Conservation (phyloP, 2,113 vertebrate genomes). For the Leiothrix lutea region DNA sequence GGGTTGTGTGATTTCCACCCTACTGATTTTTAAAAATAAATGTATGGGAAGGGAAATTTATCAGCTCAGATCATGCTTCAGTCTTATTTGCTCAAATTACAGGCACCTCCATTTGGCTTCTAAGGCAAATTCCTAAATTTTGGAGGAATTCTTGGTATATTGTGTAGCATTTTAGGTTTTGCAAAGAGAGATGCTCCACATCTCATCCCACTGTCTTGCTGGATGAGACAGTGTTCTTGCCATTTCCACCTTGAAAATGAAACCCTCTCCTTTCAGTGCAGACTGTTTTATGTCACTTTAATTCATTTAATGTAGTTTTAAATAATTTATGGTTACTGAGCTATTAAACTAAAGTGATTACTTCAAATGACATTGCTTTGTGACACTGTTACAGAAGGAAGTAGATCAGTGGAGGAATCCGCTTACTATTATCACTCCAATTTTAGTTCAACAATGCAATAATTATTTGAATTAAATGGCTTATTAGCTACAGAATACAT, state of each 20-base stretch:
- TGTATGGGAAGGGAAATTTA: not conserved
- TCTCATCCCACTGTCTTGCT: not conserved
- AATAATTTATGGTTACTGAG: slow-evolving; percentile 35
- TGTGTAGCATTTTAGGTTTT: not conserved
- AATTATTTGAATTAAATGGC: slow-evolving; percentile 28
- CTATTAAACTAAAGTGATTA: slow-evolving; percentile 33
- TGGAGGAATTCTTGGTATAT: not conserved
- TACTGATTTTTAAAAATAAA: not conserved
- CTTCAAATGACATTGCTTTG: slow-evolving; percentile 8
- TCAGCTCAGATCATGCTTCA: not conserved
- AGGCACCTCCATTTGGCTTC: not conserved
- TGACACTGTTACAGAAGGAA: not conserved
- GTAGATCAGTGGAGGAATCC: not conserved
- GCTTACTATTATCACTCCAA: not conserved
- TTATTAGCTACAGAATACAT: slow-evolving; percentile 16
- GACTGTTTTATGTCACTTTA: slow-evolving; percentile 8
- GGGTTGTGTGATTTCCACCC: not conserved
- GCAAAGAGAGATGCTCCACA: not conserved
- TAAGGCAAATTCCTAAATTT: not conserved
- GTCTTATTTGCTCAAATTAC: not conserved
- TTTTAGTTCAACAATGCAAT: slow-evolving; percentile 20
- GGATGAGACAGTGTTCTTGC: not conserved
- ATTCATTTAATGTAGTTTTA: not conserved
- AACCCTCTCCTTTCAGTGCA: not conserved
- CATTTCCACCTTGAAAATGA: not conserved